phyloP scores from a whole-genome alignment of 1,140 invertebrate species.

The Heliconius himera region DNA sequence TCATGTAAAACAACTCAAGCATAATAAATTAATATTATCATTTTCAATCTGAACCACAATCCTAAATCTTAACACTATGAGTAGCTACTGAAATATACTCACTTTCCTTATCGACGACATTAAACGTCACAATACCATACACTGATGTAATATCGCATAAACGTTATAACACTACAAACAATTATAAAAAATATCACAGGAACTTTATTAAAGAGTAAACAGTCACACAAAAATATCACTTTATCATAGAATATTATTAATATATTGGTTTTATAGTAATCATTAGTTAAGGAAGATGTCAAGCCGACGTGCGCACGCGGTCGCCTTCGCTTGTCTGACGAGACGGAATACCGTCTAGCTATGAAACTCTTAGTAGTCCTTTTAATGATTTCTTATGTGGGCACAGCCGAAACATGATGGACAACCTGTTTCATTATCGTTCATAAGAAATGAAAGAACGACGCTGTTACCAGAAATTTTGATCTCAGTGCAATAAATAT shows the following conservation, averaged over 20 bases:
- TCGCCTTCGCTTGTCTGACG: not conserved
- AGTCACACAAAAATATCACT: not conserved
- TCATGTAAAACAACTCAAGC: not conserved
- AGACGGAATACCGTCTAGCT: not conserved
- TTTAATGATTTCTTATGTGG: not conserved
- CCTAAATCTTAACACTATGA: not conserved
- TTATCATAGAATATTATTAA: not conserved
- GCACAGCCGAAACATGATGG: constrained; percentile 19
- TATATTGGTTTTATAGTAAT: not conserved
- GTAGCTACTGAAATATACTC: not conserved
- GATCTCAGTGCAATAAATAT: not conserved
- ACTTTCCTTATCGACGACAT: constrained; percentile 20
- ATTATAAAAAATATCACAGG: not conserved
- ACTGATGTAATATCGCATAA: constrained; percentile 4
- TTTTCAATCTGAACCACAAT: not conserved
- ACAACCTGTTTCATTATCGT: constrained; percentile 16
- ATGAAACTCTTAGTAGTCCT: not conserved
- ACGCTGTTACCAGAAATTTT: not conserved
- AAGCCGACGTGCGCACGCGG: constrained; percentile 5
- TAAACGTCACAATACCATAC: constrained; percentile 7
- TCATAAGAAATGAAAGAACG: not conserved
- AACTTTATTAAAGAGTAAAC: not conserved
- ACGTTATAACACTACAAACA: not conserved
- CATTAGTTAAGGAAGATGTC: not conserved
- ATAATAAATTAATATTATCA: not conserved